Conservation (phyloP, 2,113 vertebrate species). For the Galeopterus variegatus region DNA sequence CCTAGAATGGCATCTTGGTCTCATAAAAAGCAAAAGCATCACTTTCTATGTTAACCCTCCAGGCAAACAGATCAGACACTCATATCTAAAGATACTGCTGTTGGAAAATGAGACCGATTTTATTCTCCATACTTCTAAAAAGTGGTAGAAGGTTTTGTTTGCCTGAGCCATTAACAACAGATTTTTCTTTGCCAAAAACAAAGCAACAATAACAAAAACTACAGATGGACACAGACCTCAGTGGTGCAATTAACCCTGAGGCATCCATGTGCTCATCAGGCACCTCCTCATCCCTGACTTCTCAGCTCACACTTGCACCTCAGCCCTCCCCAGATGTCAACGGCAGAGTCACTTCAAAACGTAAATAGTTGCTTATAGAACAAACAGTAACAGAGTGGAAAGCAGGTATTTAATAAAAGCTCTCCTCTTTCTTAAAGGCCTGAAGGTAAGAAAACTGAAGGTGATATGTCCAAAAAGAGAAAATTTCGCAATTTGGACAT, state of each 20-base stretch:
- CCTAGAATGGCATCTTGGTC: too few relatives aligned
- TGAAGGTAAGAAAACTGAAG: background rate
- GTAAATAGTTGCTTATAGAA: background rate
- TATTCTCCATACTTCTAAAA: background rate
- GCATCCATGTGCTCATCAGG: background rate
- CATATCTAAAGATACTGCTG: background rate
- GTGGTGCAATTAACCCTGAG: background rate
- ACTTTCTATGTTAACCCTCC: background rate
- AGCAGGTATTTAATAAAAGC: background rate
- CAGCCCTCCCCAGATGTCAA: background rate
- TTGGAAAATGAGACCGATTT: background rate
- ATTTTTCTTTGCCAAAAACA: background rate
- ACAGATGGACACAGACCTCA: background rate
- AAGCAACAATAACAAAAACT: conserved; percentile 5
- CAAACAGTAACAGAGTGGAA: background rate
- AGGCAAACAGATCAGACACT: background rate
- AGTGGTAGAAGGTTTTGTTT: background rate
- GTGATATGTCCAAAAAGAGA: conserved; percentile 10
- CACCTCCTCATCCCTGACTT: background rate
- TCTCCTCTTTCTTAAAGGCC: background rate
- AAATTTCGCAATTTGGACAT: background rate
- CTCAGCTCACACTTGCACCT: background rate
- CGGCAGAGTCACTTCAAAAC: background rate
- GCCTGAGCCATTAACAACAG: background rate
- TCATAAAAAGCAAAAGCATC: background rate